These are phyloP conservation scores for Spondyliosoma cantharus DNA, from an alignment of 2,797 vertebrate species.

Conservation along the genomic window DNA sequence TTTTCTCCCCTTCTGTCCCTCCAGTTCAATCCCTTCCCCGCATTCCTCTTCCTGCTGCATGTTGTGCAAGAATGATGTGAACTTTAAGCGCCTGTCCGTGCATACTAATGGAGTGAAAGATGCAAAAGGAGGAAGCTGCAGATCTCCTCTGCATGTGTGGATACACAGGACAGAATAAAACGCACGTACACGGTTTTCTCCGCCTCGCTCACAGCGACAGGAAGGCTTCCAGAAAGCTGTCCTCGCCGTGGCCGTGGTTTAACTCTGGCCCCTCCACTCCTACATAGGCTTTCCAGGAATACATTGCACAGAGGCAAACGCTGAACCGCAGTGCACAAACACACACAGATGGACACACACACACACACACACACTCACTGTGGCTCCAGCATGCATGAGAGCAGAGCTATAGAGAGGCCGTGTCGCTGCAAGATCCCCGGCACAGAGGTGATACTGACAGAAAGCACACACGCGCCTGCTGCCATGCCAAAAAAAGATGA, in stretches of 20 bases:
- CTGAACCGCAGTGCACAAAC: constrained; percentile 49
- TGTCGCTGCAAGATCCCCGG: constrained; percentile 34
- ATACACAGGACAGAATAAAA: constrained; percentile 15
- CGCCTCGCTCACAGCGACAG: constrained; percentile 19
- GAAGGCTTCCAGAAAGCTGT: constrained; percentile 58
- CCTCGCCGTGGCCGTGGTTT: constrained; percentile 36
- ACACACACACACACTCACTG: constrained; percentile 27
- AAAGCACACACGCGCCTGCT: constrained; percentile 35
- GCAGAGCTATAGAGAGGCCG: constrained; percentile 46
- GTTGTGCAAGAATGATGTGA: constrained; percentile 52
- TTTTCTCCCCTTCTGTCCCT: background rate
- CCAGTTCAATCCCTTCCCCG: constrained; percentile 4
- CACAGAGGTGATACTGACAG: constrained; percentile 59
- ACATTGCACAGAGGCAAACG: constrained; percentile 53
- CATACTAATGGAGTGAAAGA: constrained; percentile 49
- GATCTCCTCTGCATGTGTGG: background rate
- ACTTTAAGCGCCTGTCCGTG: constrained; percentile 23
- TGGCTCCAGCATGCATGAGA: constrained; percentile 44
- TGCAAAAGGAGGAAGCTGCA: constrained; percentile 2
- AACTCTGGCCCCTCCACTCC: constrained; percentile 46
- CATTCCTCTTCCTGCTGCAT: constrained; percentile 37
- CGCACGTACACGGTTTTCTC: constrained; percentile 3
- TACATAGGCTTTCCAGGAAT: constrained; percentile 77
- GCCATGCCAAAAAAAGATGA: background rate
- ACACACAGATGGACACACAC: constrained; percentile 32